Evolutionary conservation across 2,113 vertebrate genomes (phyloP).

Genomic region (Loxodonta africana): DNA sequence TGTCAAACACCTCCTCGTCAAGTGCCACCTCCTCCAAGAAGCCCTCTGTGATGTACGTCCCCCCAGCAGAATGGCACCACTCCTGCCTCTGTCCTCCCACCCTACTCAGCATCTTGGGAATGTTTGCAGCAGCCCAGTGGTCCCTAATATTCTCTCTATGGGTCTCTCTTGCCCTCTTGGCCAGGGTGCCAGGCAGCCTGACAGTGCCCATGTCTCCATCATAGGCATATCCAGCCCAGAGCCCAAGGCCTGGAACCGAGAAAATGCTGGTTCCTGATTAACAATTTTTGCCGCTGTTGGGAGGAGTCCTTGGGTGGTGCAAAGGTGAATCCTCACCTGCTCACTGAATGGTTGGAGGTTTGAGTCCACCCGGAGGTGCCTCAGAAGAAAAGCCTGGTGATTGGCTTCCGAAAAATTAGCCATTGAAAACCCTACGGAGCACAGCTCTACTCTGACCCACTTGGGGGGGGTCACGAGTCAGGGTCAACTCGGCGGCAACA

Average conservation of each 20-base stretch:
- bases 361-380: too few relatives aligned
- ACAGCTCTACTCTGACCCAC: too few relatives aligned
- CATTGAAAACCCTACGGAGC: too few relatives aligned
- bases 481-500: too few relatives aligned
- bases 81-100: too few relatives aligned
- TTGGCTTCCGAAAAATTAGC: too few relatives aligned
- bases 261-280: rapidly evolving
- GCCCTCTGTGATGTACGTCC: not conserved
- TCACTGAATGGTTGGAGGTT: too few relatives aligned
- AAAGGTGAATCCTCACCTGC: too few relatives aligned
- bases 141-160: not conserved
- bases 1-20: not conserved
- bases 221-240: not conserved
- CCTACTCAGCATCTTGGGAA: not conserved
- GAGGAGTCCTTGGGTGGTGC: too few relatives aligned
- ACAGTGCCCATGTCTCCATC: not conserved
- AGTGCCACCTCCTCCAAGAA: not conserved
- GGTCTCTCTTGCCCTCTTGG: not conserved
- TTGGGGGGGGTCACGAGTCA: too few relatives aligned
- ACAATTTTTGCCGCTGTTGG: not conserved
- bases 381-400: too few relatives aligned
- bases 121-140: not conserved
- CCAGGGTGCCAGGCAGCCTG: not conserved
- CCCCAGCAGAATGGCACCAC: not conserved
- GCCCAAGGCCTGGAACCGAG: not conserved